Conservation (phyloP, 2,113 vertebrate genomes). For the Podarcis cretensis region DNA sequence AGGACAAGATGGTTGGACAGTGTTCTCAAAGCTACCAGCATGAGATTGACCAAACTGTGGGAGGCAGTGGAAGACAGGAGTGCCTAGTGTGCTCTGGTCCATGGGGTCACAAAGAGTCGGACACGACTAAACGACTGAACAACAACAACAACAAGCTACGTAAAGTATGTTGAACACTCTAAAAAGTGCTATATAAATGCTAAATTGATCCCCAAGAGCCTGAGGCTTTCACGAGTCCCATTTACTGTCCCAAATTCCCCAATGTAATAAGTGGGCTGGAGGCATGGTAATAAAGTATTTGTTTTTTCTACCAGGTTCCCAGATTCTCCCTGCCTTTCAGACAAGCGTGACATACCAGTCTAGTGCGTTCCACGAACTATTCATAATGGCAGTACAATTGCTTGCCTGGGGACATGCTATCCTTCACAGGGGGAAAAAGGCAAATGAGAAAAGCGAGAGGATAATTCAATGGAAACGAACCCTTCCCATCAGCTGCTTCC, state of each 20-base stretch:
- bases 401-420: background rate
- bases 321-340: background rate
- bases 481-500: background rate
- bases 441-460: background rate
- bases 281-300: background rate
- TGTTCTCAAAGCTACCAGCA: too few species aligned
- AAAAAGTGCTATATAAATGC: too few species aligned
- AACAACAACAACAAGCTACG: background rate
- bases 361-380: background rate
- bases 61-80: too few species aligned
- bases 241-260: background rate
- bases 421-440: background rate
- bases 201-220: background rate
- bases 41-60: too few species aligned
- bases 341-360: background rate
- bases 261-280: background rate
- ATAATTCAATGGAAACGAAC: accelerated
- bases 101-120: too few species aligned
- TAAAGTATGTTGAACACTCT: background rate
- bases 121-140: too few species aligned
- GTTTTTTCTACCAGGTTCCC: background rate
- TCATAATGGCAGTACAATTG: background rate
- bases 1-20: too few species aligned
- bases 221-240: too few species aligned
- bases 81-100: too few species aligned